A percentile compares a stretch with the other conserved stretches of the same genome.
Conservation (phyloP, 2,888 invertebrate species). For the Nomada fabriciana region DNA sequence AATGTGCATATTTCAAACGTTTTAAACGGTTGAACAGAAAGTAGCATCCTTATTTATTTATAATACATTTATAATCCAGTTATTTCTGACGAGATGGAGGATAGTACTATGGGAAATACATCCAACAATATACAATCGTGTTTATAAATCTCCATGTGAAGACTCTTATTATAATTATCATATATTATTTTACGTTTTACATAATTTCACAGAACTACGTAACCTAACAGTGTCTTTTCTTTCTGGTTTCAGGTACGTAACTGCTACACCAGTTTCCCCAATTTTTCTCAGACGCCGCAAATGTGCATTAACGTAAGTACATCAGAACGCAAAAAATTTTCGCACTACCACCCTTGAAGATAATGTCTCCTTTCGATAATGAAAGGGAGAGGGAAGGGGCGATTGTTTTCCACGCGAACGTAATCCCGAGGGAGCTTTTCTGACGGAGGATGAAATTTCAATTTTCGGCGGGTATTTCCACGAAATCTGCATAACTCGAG, state of each 20-base stretch:
- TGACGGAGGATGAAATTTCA: conserved; percentile 74
- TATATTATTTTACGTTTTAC: not conserved
- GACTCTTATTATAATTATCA: no score
- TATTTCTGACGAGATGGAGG: no score
- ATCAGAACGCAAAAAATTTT: conserved; percentile 43
- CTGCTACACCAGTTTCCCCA: not conserved
- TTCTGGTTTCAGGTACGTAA: conserved; percentile 42
- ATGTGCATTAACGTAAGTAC: conserved; percentile 43
- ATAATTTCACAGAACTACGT: not conserved
- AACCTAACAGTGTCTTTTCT: not conserved
- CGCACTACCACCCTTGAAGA: not conserved
- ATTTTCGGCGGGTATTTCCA: conserved; percentile 70
- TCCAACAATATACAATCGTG: no score
- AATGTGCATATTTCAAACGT: not conserved
- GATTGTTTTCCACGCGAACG: conserved; percentile 51
- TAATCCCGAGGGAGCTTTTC: conserved; percentile 48
- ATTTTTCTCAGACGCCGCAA: not conserved
- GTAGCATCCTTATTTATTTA: no score
- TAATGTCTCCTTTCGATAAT: conserved; percentile 38
- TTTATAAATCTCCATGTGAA: no score
- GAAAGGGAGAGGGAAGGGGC: conserved; percentile 21
- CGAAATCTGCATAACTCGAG: conserved; percentile 71
- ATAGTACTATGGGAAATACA: no score
- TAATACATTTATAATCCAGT: no score
- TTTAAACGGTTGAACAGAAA: no score